phyloP scores from a whole-genome alignment of 2,113 vertebrate species.

The Hucho hucho region DNA sequence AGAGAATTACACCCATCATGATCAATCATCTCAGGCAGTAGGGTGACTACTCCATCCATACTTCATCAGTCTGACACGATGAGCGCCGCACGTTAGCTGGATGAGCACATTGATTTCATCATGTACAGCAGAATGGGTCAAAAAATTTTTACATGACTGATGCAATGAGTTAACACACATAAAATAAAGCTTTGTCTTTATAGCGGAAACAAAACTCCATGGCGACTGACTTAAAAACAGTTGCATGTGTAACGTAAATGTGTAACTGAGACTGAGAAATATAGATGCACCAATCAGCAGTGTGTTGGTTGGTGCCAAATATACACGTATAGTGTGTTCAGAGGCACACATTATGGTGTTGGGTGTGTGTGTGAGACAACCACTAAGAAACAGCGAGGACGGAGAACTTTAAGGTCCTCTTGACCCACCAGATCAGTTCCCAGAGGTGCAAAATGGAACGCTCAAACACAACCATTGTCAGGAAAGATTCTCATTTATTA shows the following conservation, averaged over 20 bases:
- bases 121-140: background rate
- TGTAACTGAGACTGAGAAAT: too few relatives aligned
- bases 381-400: background rate
- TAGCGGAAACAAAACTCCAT: too few relatives aligned
- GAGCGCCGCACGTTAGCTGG: background rate
- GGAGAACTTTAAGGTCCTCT: background rate
- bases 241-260: too few relatives aligned
- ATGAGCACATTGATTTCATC: background rate
- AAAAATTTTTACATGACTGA: background rate
- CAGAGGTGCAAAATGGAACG: background rate
- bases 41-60: constrained; percentile 14
- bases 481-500: constrained; percentile 35
- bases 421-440: background rate
- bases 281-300: too few relatives aligned
- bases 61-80: constrained; percentile 22
- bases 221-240: too few relatives aligned
- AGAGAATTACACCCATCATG: constrained; percentile 43
- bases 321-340: too few relatives aligned
- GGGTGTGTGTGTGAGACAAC: too few relatives aligned
- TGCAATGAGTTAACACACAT: background rate
- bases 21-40: constrained; percentile 39
- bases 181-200: background rate
- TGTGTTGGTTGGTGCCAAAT: too few relatives aligned
- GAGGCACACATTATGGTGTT: too few relatives aligned
- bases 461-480: background rate